A percentile compares a stretch with the other conserved stretches of the same genome.
phyloP scores from a whole-genome alignment of 2,797 vertebrate genomes.

The Chelonia mydas region DNA sequence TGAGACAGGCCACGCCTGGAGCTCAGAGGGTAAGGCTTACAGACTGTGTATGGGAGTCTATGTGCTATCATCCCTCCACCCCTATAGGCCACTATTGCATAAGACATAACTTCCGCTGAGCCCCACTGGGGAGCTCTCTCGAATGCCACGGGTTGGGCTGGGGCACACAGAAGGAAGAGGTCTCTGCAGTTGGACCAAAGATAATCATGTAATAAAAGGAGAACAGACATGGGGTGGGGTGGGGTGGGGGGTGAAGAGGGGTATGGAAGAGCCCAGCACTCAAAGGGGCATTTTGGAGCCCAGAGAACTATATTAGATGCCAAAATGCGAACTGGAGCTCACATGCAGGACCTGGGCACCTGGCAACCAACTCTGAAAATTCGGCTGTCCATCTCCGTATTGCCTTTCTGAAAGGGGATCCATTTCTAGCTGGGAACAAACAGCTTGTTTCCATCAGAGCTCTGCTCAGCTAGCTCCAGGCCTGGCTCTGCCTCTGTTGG shows the following conservation, averaged over 20 bases:
- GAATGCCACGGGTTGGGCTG: not conserved
- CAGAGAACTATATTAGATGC: not conserved
- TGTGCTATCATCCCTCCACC: accelerated
- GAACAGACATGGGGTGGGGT: not conserved
- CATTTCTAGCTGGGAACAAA: not conserved
- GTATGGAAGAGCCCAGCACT: not conserved
- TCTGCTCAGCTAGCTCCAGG: not conserved
- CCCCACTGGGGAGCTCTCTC: not conserved
- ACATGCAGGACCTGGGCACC: not conserved
- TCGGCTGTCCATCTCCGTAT: not conserved
- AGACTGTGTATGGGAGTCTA: not conserved
- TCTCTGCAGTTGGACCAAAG: not conserved
- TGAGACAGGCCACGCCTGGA: not conserved
- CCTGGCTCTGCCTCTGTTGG: not conserved
- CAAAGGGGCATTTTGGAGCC: not conserved
- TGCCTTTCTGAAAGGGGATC: not conserved
- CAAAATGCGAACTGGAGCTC: not conserved
- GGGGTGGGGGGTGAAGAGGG: not conserved
- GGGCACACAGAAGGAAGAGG: not conserved
- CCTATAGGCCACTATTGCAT: not conserved
- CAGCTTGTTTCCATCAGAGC: not conserved
- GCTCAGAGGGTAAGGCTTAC: not conserved
- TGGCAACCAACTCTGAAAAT: not conserved
- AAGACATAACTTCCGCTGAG: not conserved
- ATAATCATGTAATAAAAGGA: not conserved